Conservation (phyloP, 2,113 vertebrate genomes). For the Micromys minutus region DNA sequence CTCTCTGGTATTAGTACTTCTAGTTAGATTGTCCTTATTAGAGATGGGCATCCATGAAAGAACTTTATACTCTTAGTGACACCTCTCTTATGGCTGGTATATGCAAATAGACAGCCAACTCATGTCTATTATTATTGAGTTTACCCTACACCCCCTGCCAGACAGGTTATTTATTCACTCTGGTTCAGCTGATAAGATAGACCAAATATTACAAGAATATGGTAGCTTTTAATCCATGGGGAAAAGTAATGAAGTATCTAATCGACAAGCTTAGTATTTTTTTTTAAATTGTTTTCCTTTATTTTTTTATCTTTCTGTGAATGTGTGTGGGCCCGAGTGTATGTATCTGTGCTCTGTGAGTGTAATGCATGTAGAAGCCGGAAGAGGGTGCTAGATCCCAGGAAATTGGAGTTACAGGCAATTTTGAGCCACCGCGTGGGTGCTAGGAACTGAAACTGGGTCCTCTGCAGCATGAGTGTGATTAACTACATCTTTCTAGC, state of each 20-base stretch:
- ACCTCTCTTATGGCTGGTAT: background rate
- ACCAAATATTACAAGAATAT: constrained; percentile 18
- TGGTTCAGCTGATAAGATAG: constrained; percentile 1
- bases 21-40: background rate
- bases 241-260: constrained; percentile 20
- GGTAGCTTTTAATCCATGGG: background rate
- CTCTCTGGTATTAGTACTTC: background rate
- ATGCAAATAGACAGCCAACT: background rate
- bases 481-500: background rate
- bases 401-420: background rate
- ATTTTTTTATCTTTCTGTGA: background rate
- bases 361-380: too few species aligned
- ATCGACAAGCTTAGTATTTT: background rate
- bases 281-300: background rate
- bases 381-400: background rate
- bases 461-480: background rate
- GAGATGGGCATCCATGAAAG: constrained; percentile 14
- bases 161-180: constrained; percentile 40
- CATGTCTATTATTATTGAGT: constrained; percentile 41
- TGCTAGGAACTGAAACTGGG: background rate
- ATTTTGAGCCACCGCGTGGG: too few species aligned
- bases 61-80: background rate
- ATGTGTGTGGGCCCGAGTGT: background rate
- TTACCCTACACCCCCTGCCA: constrained; percentile 31
- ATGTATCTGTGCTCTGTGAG: background rate